Conservation (phyloP, 2,113 vertebrate species). For the Anthoscopus minutus region DNA sequence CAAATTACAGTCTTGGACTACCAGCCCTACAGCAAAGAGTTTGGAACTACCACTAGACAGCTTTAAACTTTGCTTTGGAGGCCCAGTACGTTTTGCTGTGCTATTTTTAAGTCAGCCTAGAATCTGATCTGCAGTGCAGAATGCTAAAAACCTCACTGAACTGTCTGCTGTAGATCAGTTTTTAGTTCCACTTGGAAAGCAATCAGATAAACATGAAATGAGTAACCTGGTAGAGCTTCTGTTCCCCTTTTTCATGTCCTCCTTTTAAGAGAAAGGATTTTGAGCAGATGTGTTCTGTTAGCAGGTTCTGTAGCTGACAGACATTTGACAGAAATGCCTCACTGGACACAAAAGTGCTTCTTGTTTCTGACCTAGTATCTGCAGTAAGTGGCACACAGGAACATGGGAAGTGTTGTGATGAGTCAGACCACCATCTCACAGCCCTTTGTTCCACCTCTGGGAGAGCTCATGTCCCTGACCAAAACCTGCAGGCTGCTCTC, state of each 20-base stretch:
- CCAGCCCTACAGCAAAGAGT: neutral
- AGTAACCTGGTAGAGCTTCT: neutral
- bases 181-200: neutral
- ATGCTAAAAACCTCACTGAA: neutral
- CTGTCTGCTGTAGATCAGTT: neutral
- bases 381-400: neutral
- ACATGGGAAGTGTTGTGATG: neutral
- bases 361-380: neutral
- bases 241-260: neutral
- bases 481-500: neutral
- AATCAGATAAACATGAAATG: neutral
- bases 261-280: neutral
- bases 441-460: neutral
- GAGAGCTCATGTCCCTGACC: neutral
- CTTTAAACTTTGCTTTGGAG: neutral
- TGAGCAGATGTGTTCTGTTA: neutral
- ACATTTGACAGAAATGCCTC: neutral
- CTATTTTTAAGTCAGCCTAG: conserved; percentile 15
- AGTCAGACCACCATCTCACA: neutral
- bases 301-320: neutral
- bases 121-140: neutral
- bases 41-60: neutral
- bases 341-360: neutral
- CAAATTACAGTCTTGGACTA: neutral
- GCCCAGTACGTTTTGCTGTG: neutral